Base-by-base conservation (phyloP, 1,140 invertebrate genomes). In the Conus betulinus region DNA sequence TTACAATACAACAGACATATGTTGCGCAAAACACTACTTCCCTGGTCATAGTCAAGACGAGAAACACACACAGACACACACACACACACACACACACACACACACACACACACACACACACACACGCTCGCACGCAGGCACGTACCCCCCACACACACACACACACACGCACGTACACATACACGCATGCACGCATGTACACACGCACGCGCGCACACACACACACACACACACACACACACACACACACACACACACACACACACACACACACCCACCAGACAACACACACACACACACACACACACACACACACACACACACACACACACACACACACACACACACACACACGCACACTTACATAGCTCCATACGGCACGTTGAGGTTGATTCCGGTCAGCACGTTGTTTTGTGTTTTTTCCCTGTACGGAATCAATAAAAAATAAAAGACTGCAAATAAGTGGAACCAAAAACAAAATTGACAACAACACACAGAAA, bases 291-390 rank as follows among this genome's bases (percentile, higher is more conserved):
- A n/a, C 71, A 7, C 71, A 74, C 71, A n/a, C 71, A 5, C 71
- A 74, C 71, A 74, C 71, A 74, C 71, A 74, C 71, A 74, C 71
- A 74, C 71, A 74, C 71, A 74, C 71, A 74, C 71, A 74, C 71
- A 74, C 71, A 74, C 71, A 74, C 71, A 74, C 17, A 25, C n/a
- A 25, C 71, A 74, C 20, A 57, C 55, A 57, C 81, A 83, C 52
- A 57, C 55, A 57, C 55, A 57, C 55, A 1, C 57, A 60, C 82
- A 84, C 23, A 84, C 53, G 25, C 55, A 63, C 23, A 84, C 53
- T 98, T 96, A 98, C 97, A 98, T 98, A 81, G 97, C 97, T 89
- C 98, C 98, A 95, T 98, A 98, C 81, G 97, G 97, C 76, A 99
- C 98, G 71, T 97, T 98, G 97, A 98, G 98, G 95, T 97, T 97